Evolutionary conservation across 2,797 vertebrate species (phyloP).

Genomic region (Eleutherodactylus coqui): DNA sequence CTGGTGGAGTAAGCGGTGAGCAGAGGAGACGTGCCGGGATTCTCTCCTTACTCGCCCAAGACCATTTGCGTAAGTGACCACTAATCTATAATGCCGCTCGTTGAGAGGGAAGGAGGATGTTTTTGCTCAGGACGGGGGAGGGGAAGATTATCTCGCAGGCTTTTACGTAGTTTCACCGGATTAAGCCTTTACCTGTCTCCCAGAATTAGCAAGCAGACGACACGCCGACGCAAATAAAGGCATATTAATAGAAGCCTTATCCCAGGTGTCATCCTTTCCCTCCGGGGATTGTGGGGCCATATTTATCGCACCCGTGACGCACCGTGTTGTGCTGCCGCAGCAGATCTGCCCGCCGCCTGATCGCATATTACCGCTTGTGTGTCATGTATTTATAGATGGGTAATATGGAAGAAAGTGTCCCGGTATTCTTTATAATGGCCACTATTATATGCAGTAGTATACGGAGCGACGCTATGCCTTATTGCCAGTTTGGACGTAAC

Average conservation of each 20-base stretch:
- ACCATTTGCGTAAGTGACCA: conserved; percentile 34
- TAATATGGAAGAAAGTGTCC: background rate
- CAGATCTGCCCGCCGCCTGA: background rate
- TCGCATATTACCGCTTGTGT: background rate
- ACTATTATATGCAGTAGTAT: background rate
- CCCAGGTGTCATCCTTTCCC: background rate
- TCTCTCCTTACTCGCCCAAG: background rate
- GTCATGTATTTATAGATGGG: background rate
- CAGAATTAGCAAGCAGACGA: background rate
- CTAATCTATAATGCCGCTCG: conserved; percentile 43
- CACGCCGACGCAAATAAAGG: conserved; percentile 14
- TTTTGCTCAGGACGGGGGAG: background rate
- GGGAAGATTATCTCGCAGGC: conserved; percentile 28
- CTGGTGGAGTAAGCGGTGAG: background rate
- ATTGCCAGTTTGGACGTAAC: background rate
- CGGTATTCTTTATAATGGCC: background rate
- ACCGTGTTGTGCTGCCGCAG: background rate
- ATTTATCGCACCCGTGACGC: background rate
- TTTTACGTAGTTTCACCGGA: conserved; percentile 29
- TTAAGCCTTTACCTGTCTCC: conserved; percentile 42
- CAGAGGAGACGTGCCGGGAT: conserved; percentile 15
- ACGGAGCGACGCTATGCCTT: too few relatives aligned
- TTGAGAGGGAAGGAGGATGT: background rate
- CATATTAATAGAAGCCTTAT: conserved; percentile 37
- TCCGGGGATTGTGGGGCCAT: background rate